phyloP scores from a whole-genome alignment of 2,797 vertebrate species.

The Chiroxiphia lanceolata region DNA sequence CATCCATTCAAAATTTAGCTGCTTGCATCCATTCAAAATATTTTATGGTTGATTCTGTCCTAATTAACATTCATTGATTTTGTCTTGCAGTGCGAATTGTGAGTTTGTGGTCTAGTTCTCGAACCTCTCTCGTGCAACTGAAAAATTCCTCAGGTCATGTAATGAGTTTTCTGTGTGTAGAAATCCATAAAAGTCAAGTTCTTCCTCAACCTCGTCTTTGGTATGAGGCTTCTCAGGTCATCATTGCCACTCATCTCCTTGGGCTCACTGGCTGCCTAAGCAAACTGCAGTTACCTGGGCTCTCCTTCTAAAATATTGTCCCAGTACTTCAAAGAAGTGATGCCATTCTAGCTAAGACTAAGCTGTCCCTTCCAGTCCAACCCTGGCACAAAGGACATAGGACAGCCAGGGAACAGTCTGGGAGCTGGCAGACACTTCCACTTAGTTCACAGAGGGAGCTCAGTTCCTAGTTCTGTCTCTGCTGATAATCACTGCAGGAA shows the following conservation, averaged over 20 bases:
- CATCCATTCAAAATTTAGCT: background rate
- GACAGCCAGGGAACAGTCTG: background rate
- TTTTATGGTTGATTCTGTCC: background rate
- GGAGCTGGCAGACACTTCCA: background rate
- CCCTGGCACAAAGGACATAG: background rate
- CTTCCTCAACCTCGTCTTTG: background rate
- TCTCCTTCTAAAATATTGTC: background rate
- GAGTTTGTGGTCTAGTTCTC: background rate
- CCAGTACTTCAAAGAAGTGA: background rate
- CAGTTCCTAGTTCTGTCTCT: background rate
- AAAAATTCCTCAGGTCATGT: background rate
- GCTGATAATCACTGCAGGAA: background rate
- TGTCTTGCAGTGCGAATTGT: background rate
- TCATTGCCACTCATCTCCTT: background rate
- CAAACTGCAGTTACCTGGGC: background rate
- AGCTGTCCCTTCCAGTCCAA: background rate
- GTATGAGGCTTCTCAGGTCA: background rate
- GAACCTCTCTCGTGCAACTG: background rate
- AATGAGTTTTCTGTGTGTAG: background rate
- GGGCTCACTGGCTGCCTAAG: background rate
- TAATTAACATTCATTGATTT: background rate
- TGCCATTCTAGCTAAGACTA: background rate
- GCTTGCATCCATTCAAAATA: background rate
- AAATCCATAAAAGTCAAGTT: background rate
- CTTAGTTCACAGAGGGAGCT: background rate